Conservation (phyloP, 2,113 vertebrate genomes). For the Periophthalmus modestus region DNA sequence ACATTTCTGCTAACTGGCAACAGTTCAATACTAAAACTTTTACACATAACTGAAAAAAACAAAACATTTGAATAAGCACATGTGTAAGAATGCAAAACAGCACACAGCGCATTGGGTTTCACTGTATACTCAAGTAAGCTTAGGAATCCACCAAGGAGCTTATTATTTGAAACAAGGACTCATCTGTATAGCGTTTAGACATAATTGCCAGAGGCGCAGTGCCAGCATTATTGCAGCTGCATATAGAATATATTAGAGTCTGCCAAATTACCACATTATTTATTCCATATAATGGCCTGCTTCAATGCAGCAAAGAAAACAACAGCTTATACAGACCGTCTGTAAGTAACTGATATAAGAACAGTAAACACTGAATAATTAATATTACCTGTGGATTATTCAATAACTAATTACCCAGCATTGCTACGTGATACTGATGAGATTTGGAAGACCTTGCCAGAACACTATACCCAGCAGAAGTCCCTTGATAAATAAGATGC, state of each 20-base stretch:
- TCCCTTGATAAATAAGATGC: constrained; percentile 10
- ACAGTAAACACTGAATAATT: constrained; percentile 62
- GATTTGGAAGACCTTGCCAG: background rate
- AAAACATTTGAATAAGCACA: background rate
- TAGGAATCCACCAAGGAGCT: constrained; percentile 8
- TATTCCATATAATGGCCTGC: constrained; percentile 37
- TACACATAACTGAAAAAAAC: background rate
- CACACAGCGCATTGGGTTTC: background rate
- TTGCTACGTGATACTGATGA: constrained; percentile 52
- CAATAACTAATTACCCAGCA: constrained; percentile 65
- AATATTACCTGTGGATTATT: constrained; percentile 74
- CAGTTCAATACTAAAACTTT: background rate
- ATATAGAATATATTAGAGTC: constrained; percentile 32
- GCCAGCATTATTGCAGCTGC: constrained; percentile 37
- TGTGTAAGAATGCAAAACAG: background rate
- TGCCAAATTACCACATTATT: constrained; percentile 54
- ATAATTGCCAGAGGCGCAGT: constrained; percentile 29
- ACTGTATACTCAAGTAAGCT: constrained; percentile 3
- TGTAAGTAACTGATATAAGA: constrained; percentile 46
- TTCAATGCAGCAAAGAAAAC: constrained; percentile 16
- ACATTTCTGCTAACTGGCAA: background rate
- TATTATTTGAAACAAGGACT: constrained; percentile 26
- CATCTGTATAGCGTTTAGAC: constrained; percentile 7
- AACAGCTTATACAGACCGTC: constrained; percentile 22
- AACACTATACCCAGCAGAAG: background rate